Evolutionary conservation across 30 jellyfish, hydroid and myxozoan genomes (phyloP), one percentile per base, ranked within the genome.

Genomic region (Hydra vulgaris): DNA sequence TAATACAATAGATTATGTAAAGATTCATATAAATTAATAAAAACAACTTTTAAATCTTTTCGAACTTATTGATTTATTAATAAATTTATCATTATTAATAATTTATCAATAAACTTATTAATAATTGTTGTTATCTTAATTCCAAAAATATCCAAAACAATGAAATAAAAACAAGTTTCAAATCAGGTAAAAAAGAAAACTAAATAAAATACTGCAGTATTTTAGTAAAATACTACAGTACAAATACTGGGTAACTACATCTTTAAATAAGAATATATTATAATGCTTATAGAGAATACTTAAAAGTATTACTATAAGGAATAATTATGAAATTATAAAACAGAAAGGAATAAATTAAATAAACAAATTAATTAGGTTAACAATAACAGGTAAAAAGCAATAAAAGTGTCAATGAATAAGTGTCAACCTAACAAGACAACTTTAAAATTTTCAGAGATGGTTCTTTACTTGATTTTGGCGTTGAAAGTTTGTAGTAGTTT

Each of bases 371-470:
- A 56, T 15, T 15, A 56, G n/a, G n/a, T 20, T 68, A n/a, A 68
- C 27, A 68, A 68, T n/a, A 68, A 68, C 61, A 40, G 12, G 12
- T 40, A 40, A 20, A 68, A 3, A 68, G 16, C 27, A 20, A 68
- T 68, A 68, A 68, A 68, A 68, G 75, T 68, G 25, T 68, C 75
- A n/a, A 68, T 68, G 27, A 68, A 16, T 68, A 68, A 68, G 8
- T 68, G 7, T 68, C 75, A 68, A 68, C 75, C 27, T 3, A 40
- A 40, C 12, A 40, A 40, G 5, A 68, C 81, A 73, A 19, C 81
- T 73, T 73, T 73, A 73, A 73, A 73, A 73, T 26, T 73, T 73
- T 73, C 81, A 5, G 81, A 23, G 81, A n/a, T 21, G 72, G 4
- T 73, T 73, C 53, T 73, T 73, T 73, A 8, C 23, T 73, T 21